A percentile compares a stretch with the other conserved stretches of the same genome.
Conservation (phyloP, 2,797 vertebrate genomes). For the Crax fasciolata region DNA sequence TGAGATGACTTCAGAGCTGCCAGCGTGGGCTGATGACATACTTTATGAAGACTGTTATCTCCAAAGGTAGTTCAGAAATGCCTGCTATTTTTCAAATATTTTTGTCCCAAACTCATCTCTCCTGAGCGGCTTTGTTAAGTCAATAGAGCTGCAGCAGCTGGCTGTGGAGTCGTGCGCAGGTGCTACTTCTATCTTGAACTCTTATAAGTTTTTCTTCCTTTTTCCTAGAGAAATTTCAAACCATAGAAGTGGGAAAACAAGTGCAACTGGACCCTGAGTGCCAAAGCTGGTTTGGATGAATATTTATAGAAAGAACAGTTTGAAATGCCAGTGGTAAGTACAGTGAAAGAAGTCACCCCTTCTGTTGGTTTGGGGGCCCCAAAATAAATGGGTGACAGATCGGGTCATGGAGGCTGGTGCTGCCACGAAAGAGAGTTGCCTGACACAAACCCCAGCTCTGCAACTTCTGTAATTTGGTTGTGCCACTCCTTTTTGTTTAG, state of each 20-base stretch:
- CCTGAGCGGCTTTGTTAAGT: background rate
- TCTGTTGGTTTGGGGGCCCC: background rate
- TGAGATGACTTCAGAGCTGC: conserved; percentile 28
- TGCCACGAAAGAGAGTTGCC: background rate
- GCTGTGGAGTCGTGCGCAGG: background rate
- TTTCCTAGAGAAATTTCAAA: background rate
- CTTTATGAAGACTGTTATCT: conserved; percentile 22
- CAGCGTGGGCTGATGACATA: conserved; percentile 11
- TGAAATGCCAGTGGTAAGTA: background rate
- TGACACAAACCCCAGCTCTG: background rate
- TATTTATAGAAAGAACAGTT: background rate
- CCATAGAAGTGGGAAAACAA: background rate
- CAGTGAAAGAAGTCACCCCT: background rate
- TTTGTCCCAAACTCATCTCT: conserved; percentile 6
- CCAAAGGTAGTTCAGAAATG: conserved; percentile 36
- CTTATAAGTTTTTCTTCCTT: background rate
- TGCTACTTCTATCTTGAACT: background rate
- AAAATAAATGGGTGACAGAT: background rate
- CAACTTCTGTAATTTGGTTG: background rate
- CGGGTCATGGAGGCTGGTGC: background rate
- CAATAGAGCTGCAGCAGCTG: background rate
- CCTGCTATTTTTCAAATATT: conserved; percentile 27
- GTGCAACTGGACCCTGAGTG: background rate
- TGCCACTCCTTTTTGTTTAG: background rate
- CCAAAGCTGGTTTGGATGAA: background rate